Conservation (phyloP, 2,113 vertebrate species). For the Phalacrocorax brasilianus region DNA sequence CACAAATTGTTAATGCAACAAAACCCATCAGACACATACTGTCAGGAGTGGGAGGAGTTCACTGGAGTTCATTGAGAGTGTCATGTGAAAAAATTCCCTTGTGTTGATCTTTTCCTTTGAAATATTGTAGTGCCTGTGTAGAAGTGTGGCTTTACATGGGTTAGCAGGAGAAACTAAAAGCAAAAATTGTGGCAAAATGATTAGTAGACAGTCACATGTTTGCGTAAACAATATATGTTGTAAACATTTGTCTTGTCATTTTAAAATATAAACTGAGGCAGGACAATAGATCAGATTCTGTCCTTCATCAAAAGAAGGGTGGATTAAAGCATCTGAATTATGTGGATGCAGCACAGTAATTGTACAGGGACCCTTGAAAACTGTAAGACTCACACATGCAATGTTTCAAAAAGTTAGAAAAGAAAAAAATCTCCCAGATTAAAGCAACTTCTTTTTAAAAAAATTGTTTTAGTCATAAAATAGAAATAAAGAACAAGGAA, state of each 20-base stretch:
- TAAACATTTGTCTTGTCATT: background rate
- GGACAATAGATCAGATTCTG: background rate
- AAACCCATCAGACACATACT: background rate
- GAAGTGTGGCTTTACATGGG: background rate
- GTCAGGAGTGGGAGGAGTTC: constrained; percentile 8
- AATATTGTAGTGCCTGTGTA: background rate
- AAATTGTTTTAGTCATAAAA: background rate
- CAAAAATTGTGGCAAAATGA: background rate
- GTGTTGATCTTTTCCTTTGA: background rate
- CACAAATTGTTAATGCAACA: background rate
- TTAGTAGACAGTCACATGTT: background rate
- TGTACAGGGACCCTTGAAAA: background rate
- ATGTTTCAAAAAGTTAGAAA: background rate
- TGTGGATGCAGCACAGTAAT: background rate
- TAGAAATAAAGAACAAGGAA: constrained; percentile 5
- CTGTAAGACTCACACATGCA: background rate
- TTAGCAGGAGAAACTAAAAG: background rate
- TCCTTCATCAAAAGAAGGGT: background rate
- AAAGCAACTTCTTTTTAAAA: background rate
- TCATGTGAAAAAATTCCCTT: constrained; percentile 2
- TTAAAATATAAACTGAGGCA: background rate
- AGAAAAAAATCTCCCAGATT: background rate
- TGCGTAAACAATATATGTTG: background rate
- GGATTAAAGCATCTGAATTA: background rate
- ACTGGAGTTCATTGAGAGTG: constrained; percentile 36